phyloP scores from a whole-genome alignment of 1,140 invertebrate genomes.

The Pantala flavescens region DNA sequence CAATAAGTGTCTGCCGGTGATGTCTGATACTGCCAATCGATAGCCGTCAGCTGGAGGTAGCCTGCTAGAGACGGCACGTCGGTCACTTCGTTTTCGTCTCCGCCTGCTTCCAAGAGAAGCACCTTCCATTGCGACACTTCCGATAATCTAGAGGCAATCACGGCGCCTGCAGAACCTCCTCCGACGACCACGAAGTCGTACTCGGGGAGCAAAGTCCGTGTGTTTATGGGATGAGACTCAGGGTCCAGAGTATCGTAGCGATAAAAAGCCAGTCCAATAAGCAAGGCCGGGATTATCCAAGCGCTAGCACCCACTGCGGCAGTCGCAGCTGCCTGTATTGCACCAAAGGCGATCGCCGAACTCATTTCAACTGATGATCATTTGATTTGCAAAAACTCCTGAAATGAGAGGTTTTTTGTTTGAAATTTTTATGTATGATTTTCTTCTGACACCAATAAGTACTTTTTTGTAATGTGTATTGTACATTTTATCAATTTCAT shows the following conservation, averaged over 20 bases:
- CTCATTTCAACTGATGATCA: too few species aligned
- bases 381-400: too few species aligned
- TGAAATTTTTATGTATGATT: too few species aligned
- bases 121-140: constrained; percentile 69
- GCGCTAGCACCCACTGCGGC: constrained; percentile 28
- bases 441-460: too few species aligned
- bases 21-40: constrained; percentile 91
- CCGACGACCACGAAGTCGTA: constrained; percentile 81
- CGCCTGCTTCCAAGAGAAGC: constrained; percentile 71
- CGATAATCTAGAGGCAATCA: constrained; percentile 71
- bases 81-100: constrained; percentile 69
- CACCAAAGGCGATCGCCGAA: constrained; percentile 48
- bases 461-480: too few species aligned
- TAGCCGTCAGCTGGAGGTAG: constrained; percentile 62
- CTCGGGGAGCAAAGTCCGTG: constrained; percentile 49
- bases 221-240: constrained; percentile 61
- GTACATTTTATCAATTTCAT: too few species aligned
- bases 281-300: constrained; percentile 55
- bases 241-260: constrained; percentile 70
- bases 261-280: constrained; percentile 68
- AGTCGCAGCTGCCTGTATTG: constrained; percentile 19
- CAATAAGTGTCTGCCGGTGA: constrained; percentile 66
- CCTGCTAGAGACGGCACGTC: constrained; percentile 64
- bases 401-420: too few species aligned
- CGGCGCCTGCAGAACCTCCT: constrained; percentile 83